phyloP scores from a whole-genome alignment of 1,140 invertebrate species.

The Homalodisca vitripennis region DNA sequence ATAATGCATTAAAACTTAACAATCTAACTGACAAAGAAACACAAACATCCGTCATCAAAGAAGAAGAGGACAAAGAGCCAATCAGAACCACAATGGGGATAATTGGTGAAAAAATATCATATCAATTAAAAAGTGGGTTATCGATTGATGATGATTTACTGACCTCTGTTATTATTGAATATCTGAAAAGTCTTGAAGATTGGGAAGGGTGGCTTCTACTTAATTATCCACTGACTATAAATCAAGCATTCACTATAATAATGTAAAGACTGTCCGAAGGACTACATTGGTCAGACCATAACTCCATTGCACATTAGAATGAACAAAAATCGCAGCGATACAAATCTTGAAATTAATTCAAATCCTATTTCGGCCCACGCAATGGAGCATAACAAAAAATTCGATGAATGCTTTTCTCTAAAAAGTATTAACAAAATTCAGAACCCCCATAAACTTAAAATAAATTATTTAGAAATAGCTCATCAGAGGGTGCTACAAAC shows the following conservation, averaged over 20 bases:
- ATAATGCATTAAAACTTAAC: neutral
- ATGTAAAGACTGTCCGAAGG: too few species aligned
- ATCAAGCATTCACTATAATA: constrained; percentile 55
- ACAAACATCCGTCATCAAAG: neutral
- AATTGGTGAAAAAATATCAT: constrained; percentile 56
- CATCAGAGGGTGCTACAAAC: too few species aligned
- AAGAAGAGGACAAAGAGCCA: neutral
- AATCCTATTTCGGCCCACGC: too few species aligned
- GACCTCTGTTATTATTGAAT: constrained; percentile 57
- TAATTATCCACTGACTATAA: constrained; percentile 58
- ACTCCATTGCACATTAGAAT: too few species aligned
- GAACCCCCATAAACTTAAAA: too few species aligned
- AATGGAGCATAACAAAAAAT: too few species aligned
- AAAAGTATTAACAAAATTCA: too few species aligned
- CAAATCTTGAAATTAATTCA: too few species aligned
- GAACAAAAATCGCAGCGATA: too few species aligned
- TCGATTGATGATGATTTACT: constrained; percentile 54
- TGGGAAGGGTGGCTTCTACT: constrained; percentile 59
- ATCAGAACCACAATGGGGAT: constrained; percentile 35
- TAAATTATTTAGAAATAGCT: too few species aligned
- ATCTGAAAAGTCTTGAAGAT: constrained; percentile 52
- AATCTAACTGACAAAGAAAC: constrained; percentile 3
- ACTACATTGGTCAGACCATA: too few species aligned
- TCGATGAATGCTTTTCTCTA: too few species aligned
- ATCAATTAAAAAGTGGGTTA: constrained; percentile 53